Conservation (phyloP, 1,140 invertebrate genomes). For the Drosophila nasuta region DNA sequence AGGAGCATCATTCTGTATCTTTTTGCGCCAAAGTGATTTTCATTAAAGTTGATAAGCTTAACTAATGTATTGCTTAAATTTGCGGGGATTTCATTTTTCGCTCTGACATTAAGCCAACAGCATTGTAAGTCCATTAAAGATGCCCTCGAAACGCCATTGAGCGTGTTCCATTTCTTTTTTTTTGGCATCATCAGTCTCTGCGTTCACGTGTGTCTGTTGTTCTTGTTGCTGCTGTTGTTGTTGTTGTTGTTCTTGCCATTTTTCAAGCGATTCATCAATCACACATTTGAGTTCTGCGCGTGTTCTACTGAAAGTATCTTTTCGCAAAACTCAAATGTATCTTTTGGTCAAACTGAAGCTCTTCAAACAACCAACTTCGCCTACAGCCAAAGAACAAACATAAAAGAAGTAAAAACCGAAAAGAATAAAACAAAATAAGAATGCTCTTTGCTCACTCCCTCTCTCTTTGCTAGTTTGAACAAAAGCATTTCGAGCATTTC, state of each 20-base stretch:
- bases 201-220: slow-evolving; percentile 33
- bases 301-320: slow-evolving; percentile 32
- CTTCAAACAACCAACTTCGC: slow-evolving; percentile 24
- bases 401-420: slow-evolving; percentile 24
- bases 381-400: slow-evolving; percentile 21
- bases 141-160: slow-evolving; percentile 18
- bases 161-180: slow-evolving; percentile 19
- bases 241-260: slow-evolving; percentile 37
- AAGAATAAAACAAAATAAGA: background rate
- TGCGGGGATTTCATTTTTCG: slow-evolving; percentile 3
- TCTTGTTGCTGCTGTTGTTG: slow-evolving; percentile 31
- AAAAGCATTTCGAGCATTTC: slow-evolving; percentile 77
- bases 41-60: slow-evolving; percentile 15
- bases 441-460: slow-evolving; percentile 14
- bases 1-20: background rate
- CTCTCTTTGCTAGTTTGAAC: slow-evolving; percentile 37
- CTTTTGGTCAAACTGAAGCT: slow-evolving; percentile 27
- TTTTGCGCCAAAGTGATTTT: background rate
- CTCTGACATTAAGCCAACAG: slow-evolving; percentile 12
- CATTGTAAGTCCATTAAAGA: slow-evolving; percentile 37
- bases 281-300: slow-evolving; percentile 36
- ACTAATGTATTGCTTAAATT: slow-evolving; percentile 9
- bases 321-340: slow-evolving; percentile 45
- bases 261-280: slow-evolving; percentile 58
- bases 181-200: slow-evolving; percentile 34